Percentiles rank a stretch among this genome's conserved stretches.
Evolutionary conservation across 2,797 vertebrate genomes (phyloP).

Genomic region (Cossypha heuglini): DNA sequence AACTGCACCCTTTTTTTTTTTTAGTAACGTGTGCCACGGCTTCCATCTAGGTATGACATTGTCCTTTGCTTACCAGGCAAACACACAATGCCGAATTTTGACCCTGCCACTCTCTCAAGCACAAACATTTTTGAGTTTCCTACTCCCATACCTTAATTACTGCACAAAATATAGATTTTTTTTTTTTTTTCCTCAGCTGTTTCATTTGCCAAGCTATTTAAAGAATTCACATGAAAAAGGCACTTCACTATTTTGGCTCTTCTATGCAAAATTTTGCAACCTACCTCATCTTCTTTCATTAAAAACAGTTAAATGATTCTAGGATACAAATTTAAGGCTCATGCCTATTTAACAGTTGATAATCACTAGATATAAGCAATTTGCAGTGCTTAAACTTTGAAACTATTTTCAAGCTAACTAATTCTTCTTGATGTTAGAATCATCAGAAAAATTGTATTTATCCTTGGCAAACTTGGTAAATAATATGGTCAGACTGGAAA

Average conservation of each 20-base stretch:
- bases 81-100: background rate
- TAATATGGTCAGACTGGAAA: conserved; percentile 72
- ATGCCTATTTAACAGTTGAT: conserved; percentile 61
- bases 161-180: background rate
- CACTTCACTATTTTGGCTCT: conserved; percentile 40
- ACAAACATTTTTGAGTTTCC: conserved; percentile 22
- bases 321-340: conserved; percentile 59
- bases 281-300: conserved; percentile 50
- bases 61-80: conserved; percentile 33
- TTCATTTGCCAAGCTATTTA: conserved; percentile 53
- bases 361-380: conserved; percentile 6
- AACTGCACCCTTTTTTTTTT: conserved; percentile 46
- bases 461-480: conserved; percentile 71
- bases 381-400: conserved; percentile 64
- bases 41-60: conserved; percentile 36
- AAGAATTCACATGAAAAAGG: conserved; percentile 31
- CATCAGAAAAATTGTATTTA: conserved; percentile 63
- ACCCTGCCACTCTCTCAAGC: background rate
- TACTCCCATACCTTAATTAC: conserved; percentile 38
- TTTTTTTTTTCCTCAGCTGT: background rate
- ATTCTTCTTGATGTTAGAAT: conserved; percentile 57
- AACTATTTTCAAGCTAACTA: conserved; percentile 61
- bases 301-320: conserved; percentile 60
- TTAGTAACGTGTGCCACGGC: background rate
- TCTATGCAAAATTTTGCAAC: conserved; percentile 56